Evolutionary conservation across 2,888 invertebrate genomes (phyloP), one percentile per base, ranked within the genome.

Genomic region (Lasioglossum morio): DNA sequence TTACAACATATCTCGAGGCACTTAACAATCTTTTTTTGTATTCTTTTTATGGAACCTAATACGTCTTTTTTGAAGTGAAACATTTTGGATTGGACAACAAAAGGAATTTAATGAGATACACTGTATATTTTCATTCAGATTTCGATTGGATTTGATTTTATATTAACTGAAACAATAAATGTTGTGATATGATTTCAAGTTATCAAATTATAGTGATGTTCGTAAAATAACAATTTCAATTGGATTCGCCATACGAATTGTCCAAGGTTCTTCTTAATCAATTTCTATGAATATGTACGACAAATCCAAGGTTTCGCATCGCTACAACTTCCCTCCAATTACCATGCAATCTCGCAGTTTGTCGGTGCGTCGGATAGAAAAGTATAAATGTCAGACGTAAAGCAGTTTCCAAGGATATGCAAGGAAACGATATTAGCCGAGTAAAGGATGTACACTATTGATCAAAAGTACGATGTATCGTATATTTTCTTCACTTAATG

Each of bases 381-480:
- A 53, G 48, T 60, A 78, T 73, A 82, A 82, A 82, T 82, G 78
- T 82, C 82, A 82, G 74, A 73, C 34, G 66, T 4, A 72, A 70
- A n/a, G 63, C 34, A 70, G 30, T 37, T 30, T 48, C 34, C 57
- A 70, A 79, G 73, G 63, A 79, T 66, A 79, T 43, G 43, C 40
- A 40, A 70, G 72, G 72, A 16, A 48, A 37, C 48, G 27, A 77
- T 46, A 43, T 60, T 46, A 7, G 46, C 40, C 81, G 53, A 70
- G 46, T 46, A 46, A 76, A 75, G 72, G 69, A 37, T 69, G 69
- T 69, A 69, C 69, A 69, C 69, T 69, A 37, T 69, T 23, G 69
- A 10, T 69, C 69, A 37, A 69, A 69, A 69, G 69, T 69, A 69
- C 10, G 16, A 10, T 30, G 30, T 0, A 30, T 30, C 63, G 0